These are phyloP conservation scores for Indri indri DNA, from an alignment of 2,113 vertebrate species.

Conservation along the genomic window DNA sequence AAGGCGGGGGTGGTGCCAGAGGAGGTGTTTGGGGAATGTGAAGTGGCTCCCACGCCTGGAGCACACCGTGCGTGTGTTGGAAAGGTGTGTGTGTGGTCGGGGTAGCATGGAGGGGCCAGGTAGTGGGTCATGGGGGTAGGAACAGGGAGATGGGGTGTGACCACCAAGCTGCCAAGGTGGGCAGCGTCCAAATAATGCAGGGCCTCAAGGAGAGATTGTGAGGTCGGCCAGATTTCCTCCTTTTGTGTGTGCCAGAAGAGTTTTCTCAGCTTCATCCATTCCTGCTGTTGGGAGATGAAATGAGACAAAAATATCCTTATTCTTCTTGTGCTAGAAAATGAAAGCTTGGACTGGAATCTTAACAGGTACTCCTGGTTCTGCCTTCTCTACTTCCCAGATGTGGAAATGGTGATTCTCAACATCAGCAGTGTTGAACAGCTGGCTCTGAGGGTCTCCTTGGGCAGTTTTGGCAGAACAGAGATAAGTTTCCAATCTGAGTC, in stretches of 20 bases:
- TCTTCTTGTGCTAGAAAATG: constrained; percentile 45
- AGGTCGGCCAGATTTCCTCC: constrained; percentile 52
- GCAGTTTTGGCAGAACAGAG: neutral
- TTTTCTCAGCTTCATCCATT: constrained; percentile 18
- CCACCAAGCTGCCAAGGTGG: neutral
- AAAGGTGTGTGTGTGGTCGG: neutral
- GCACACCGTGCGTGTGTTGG: neutral
- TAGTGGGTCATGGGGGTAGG: neutral
- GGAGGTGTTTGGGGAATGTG: neutral
- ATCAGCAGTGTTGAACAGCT: neutral
- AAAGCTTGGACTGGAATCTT: constrained; percentile 44
- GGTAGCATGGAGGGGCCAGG: neutral
- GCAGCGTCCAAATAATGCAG: constrained; percentile 24
- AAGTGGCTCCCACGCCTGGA: neutral
- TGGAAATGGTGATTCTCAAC: neutral
- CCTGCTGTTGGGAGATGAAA: constrained; percentile 70
- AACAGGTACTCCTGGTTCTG: neutral
- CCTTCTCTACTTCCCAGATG: neutral
- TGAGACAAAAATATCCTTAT: constrained; percentile 64
- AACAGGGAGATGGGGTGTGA: neutral
- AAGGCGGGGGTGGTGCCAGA: rapidly evolving
- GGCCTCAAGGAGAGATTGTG: constrained; percentile 29
- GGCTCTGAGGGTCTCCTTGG: neutral
- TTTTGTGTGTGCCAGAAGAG: constrained; percentile 2
- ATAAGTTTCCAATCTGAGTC: neutral